A percentile compares a stretch with the other conserved stretches of the same genome.
Evolutionary conservation across 2,888 invertebrate species (phyloP).

Genomic region (Cheilosia soror): DNA sequence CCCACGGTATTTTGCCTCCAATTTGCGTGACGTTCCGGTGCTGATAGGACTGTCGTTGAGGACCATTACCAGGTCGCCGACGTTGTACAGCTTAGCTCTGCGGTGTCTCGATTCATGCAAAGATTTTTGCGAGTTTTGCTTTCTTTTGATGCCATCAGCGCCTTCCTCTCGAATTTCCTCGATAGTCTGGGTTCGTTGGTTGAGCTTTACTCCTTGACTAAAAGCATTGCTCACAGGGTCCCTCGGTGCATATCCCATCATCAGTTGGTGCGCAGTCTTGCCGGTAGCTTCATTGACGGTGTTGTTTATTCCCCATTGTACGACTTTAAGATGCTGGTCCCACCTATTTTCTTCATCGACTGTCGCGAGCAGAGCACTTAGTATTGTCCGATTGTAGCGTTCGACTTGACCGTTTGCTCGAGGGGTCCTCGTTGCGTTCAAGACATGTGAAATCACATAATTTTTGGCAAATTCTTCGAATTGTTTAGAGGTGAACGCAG

Average conservation of each 20-base stretch:
- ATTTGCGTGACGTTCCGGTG: slow-evolving; percentile 25
- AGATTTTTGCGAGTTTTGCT: neutral
- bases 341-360: slow-evolving; percentile 4
- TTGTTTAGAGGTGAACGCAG: slow-evolving; percentile 11
- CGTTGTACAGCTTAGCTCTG: neutral
- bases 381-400: slow-evolving; percentile 23
- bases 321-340: slow-evolving; percentile 3
- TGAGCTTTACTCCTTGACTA: neutral
- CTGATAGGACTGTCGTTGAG: slow-evolving; percentile 28
- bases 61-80: slow-evolving; percentile 21
- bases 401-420: slow-evolving; percentile 29
- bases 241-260: slow-evolving; percentile 18
- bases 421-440: slow-evolving; percentile 30
- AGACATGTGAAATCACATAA: neutral
- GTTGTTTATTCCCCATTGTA: slow-evolving; percentile 39
- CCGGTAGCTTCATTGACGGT: slow-evolving; percentile 21
- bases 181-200: neutral
- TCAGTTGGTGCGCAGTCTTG: slow-evolving; percentile 16
- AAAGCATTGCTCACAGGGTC: slow-evolving; percentile 4
- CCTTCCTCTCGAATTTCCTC: neutral
- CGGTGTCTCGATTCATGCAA: neutral
- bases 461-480: neutral
- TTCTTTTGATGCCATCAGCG: neutral
- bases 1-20: slow-evolving; percentile 28
- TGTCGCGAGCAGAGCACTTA: neutral